Evolutionary conservation across 2,113 vertebrate genomes (phyloP).

Genomic region (Cairina moschata): DNA sequence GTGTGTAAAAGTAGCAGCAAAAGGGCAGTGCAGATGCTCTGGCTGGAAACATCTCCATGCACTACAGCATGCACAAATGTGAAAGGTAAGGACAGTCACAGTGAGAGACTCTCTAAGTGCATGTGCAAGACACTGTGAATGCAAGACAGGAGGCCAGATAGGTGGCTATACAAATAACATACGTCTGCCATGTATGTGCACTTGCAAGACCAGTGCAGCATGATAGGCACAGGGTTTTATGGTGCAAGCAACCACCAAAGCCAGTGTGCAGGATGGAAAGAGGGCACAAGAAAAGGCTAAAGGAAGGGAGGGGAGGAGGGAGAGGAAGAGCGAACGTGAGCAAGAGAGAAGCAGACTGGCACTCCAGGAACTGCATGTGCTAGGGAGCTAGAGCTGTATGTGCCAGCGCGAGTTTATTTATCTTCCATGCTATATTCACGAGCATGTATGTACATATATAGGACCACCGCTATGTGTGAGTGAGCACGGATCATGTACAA

Average conservation of each 20-base stretch:
- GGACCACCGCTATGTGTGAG: neutral
- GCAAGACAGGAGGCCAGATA: neutral
- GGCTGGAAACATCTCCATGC: neutral
- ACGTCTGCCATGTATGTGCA: fast-evolving
- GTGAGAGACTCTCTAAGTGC: neutral
- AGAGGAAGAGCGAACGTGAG: neutral
- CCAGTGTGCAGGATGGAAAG: neutral
- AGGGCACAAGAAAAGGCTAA: neutral
- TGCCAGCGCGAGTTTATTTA: constrained; percentile 29
- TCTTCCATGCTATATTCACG: neutral
- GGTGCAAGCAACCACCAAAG: neutral
- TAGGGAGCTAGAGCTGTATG: neutral
- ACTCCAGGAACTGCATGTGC: constrained; percentile 44
- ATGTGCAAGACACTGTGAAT: neutral
- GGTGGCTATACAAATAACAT: neutral
- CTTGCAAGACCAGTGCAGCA: neutral
- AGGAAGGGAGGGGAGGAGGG: neutral
- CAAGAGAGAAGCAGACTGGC: neutral
- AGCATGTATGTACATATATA: neutral
- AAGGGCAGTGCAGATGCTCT: neutral
- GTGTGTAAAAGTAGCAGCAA: constrained; percentile 1
- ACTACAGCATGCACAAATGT: neutral
- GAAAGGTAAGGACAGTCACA: neutral
- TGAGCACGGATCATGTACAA: neutral
- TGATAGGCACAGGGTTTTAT: neutral